These are phyloP conservation scores for Scolopax mira DNA, from an alignment of 2,113 vertebrate species.

Conservation along the genomic window DNA sequence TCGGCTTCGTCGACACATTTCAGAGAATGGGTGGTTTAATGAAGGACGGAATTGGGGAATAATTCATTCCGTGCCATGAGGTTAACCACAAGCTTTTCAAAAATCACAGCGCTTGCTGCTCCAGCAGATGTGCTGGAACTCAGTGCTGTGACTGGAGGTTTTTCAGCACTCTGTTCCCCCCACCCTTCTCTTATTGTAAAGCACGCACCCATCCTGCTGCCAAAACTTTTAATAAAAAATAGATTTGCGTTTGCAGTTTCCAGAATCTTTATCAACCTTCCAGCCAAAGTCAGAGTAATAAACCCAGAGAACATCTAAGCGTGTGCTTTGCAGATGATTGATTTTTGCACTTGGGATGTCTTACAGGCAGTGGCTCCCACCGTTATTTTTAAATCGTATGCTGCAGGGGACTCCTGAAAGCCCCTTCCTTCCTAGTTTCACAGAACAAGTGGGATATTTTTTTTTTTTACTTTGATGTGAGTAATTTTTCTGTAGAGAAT, in stretches of 20 bases:
- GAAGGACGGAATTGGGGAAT: conserved; percentile 60
- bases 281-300: conserved; percentile 58
- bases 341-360: neutral
- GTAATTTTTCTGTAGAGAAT: neutral
- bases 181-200: conserved; percentile 8
- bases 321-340: conserved; percentile 56
- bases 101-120: conserved; percentile 71
- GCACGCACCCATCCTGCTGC: conserved; percentile 52
- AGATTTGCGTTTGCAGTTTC: conserved; percentile 39
- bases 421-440: neutral
- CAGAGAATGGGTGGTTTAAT: conserved; percentile 58
- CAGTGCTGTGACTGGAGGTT: conserved; percentile 69
- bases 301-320: conserved; percentile 31
- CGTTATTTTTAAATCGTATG: neutral
- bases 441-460: neutral
- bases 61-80: conserved; percentile 68
- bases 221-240: conserved; percentile 55
- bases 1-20: conserved; percentile 62
- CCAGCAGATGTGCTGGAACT: conserved; percentile 75
- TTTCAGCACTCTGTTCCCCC: conserved; percentile 50
- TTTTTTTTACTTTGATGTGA: neutral
- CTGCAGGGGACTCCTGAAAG: neutral
- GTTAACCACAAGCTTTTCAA: conserved; percentile 74
- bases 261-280: conserved; percentile 55
- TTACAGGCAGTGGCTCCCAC: conserved; percentile 29